These are phyloP conservation scores for Isaurus tuberculatus DNA, from an alignment of 92 coral and sea anemone genomes.

Conservation along the genomic window DNA sequence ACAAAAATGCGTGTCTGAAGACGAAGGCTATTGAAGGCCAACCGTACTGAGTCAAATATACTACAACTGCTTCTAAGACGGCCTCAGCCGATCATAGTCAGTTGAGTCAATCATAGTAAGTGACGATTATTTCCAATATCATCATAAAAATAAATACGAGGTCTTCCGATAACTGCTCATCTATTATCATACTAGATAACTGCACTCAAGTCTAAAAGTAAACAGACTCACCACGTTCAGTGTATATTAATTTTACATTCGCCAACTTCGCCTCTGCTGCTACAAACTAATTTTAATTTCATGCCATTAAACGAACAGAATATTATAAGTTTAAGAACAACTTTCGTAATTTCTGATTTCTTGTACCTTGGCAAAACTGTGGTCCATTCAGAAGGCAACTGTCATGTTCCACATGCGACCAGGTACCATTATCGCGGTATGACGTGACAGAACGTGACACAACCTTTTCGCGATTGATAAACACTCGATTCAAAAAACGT, in stretches of 20 bases:
- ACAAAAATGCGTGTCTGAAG: no score
- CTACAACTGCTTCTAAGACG: background rate
- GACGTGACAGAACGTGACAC: no score
- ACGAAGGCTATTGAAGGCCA: no score
- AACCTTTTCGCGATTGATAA: no score
- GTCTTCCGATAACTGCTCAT: background rate
- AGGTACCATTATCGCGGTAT: no score
- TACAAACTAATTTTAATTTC: background rate
- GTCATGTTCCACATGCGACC: background rate
- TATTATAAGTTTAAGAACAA: background rate
- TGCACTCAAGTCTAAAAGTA: background rate
- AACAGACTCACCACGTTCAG: constrained; percentile 6
- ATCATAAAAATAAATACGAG: background rate
- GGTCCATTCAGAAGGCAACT: background rate
- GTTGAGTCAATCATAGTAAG: background rate
- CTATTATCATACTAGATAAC: background rate
- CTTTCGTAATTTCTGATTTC: background rate
- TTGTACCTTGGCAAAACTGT: background rate
- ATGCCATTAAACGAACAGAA: constrained; percentile 1
- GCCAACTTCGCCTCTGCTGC: background rate
- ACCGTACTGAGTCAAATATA: no score
- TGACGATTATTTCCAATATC: background rate
- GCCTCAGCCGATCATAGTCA: background rate
- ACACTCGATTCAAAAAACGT: no score
- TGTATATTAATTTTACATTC: background rate